Percentiles rank a stretch among this genome's conserved stretches.
Evolutionary conservation across 1,140 invertebrate species (phyloP).

Genomic region (Sinonovacula constricta): DNA sequence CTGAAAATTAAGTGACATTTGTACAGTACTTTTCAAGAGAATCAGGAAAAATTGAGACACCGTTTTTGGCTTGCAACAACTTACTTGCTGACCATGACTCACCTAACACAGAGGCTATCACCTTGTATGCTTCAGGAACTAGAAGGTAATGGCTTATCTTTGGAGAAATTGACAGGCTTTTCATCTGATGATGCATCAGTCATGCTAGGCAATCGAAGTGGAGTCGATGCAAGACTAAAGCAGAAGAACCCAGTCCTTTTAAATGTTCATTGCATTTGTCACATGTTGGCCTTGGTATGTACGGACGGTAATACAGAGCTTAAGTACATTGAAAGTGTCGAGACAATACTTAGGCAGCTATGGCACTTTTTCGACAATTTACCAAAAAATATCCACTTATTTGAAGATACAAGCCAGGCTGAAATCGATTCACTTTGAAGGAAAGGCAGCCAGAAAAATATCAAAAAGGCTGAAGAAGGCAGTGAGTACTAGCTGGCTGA

Average conservation of each 20-base stretch:
- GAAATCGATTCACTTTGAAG: not conserved
- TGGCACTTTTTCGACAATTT: slow-evolving; percentile 13
- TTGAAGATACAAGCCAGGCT: slow-evolving; percentile 4
- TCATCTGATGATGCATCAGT: slow-evolving; percentile 22
- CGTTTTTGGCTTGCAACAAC: not conserved
- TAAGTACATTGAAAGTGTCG: slow-evolving; percentile 9
- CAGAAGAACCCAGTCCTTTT: not conserved
- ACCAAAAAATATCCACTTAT: slow-evolving; percentile 15
- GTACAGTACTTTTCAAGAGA: not conserved
- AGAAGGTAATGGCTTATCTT: not conserved
- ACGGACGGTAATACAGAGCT: not conserved
- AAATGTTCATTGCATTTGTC: slow-evolving; percentile 15
- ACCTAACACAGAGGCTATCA: not conserved
- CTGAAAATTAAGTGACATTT: not conserved
- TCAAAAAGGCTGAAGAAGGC: slow-evolving; percentile 42
- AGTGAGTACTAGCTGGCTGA: slow-evolving; percentile 46
- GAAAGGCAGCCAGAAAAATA: not conserved
- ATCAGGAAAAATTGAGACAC: not conserved
- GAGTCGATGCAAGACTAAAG: slow-evolving; percentile 8
- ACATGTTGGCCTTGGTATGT: not conserved
- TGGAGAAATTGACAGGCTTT: slow-evolving; percentile 14
- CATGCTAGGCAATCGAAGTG: slow-evolving; percentile 15
- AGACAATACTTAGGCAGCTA: not conserved
- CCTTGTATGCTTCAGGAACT: not conserved
- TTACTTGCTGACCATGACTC: not conserved